These are phyloP conservation scores for Ceyx cyanopectus DNA, from an alignment of 2,113 vertebrate species.

Conservation along the genomic window DNA sequence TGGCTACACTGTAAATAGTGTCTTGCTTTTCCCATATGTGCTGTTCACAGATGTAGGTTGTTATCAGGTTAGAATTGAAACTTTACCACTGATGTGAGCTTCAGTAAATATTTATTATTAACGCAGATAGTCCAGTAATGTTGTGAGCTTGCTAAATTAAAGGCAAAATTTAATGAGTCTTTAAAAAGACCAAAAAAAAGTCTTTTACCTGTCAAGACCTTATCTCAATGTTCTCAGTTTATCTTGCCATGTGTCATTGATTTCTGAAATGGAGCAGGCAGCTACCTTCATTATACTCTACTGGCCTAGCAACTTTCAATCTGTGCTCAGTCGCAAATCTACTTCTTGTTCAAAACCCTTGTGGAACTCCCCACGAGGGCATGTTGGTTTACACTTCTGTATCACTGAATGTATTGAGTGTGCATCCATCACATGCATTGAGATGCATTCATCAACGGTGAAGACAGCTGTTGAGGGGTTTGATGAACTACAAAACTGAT, in stretches of 20 bases:
- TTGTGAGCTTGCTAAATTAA: slow-evolving; percentile 44
- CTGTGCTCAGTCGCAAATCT: neutral
- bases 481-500: neutral
- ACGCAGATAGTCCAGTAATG: neutral
- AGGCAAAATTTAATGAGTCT: neutral
- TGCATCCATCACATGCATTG: neutral
- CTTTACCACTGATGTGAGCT: neutral
- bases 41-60: neutral
- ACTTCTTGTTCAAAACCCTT: neutral
- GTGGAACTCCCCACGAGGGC: neutral
- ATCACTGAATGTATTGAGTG: neutral
- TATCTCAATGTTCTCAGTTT: slow-evolving; percentile 34
- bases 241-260: slow-evolving; percentile 24
- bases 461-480: neutral
- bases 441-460: no score
- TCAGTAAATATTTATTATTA: slow-evolving; percentile 51
- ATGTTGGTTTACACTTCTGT: neutral
- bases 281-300: slow-evolving; percentile 1
- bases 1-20: neutral
- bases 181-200: neutral
- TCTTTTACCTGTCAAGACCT: slow-evolving; percentile 53
- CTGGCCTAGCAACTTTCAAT: neutral
- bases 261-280: neutral
- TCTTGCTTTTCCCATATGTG: neutral
- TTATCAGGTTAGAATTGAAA: slow-evolving; percentile 30